Conservation (phyloP, 2,797 vertebrate species). For the Crenichthys baileyi region DNA sequence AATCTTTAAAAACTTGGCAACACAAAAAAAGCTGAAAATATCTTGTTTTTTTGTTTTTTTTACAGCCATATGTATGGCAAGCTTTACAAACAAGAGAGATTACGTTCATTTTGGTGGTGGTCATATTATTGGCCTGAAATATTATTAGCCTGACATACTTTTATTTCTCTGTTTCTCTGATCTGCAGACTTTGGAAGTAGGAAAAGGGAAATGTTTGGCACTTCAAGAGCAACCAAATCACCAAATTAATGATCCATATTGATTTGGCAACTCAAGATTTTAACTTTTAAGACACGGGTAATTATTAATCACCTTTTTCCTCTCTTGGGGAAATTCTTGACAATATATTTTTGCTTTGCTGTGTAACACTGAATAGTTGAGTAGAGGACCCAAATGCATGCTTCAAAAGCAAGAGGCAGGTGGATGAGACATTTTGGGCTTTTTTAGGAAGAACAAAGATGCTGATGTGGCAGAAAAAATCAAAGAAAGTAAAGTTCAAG, state of each 20-base stretch:
- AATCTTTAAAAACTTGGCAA: too few relatives aligned
- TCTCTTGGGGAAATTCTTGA: background rate
- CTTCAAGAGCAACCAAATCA: background rate
- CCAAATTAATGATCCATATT: background rate
- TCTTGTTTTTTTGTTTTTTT: too few relatives aligned
- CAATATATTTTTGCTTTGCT: background rate
- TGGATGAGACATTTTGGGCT: background rate
- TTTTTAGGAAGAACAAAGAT: constrained; percentile 1
- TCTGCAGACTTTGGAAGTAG: background rate
- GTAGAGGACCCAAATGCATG: background rate
- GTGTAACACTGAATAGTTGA: background rate
- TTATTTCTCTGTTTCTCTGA: background rate
- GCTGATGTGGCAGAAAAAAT: background rate
- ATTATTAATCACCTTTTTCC: background rate
- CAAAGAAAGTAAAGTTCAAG: background rate
- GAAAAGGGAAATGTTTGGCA: background rate
- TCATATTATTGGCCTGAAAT: too few relatives aligned
- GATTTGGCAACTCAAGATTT: background rate
- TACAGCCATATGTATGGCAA: too few relatives aligned
- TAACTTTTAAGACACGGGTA: background rate
- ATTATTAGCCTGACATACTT: background rate
- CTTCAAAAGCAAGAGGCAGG: background rate
- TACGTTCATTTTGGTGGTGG: too few relatives aligned
- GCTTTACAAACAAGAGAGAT: too few relatives aligned
- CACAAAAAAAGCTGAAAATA: too few relatives aligned